Conservation (phyloP, 2,797 vertebrate genomes). For the Astyanax mexicanus region DNA sequence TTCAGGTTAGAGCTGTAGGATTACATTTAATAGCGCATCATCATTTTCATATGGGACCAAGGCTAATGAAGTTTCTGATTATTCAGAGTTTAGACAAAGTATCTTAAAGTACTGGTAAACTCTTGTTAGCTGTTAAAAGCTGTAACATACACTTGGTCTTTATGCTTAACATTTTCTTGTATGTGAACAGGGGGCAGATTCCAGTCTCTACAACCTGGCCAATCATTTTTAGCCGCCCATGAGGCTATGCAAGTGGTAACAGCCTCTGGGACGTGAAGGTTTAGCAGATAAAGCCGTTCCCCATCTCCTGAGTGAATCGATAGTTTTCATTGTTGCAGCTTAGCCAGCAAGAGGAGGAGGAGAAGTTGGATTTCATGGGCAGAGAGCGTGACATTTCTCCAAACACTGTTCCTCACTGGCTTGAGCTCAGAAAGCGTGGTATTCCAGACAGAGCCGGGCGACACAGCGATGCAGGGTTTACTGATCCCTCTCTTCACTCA, state of each 20-base stretch:
- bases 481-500: background rate
- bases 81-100: no score
- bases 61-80: no score
- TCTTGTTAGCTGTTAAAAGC: no score
- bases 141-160: no score
- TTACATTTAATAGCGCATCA: no score
- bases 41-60: no score
- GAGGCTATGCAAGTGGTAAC: slow-evolving; percentile 34
- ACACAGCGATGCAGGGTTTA: slow-evolving; percentile 17
- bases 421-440: slow-evolving; percentile 37
- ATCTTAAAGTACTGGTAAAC: no score
- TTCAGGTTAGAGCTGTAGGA: no score
- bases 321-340: slow-evolving; percentile 57
- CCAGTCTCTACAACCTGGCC: slow-evolving; percentile 4
- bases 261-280: slow-evolving; percentile 49
- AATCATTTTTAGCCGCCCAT: slow-evolving; percentile 4
- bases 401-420: slow-evolving; percentile 30
- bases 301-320: slow-evolving; percentile 55
- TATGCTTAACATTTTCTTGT: no score
- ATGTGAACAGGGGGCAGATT: slow-evolving; percentile 38
- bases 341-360: slow-evolving; percentile 55
- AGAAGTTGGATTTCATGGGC: slow-evolving; percentile 60
- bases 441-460: slow-evolving; percentile 11
- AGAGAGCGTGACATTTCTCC: slow-evolving; percentile 48
- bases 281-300: slow-evolving; percentile 55